phyloP scores from a whole-genome alignment of 2,888 invertebrate species.

The Drosophila yooni region DNA sequence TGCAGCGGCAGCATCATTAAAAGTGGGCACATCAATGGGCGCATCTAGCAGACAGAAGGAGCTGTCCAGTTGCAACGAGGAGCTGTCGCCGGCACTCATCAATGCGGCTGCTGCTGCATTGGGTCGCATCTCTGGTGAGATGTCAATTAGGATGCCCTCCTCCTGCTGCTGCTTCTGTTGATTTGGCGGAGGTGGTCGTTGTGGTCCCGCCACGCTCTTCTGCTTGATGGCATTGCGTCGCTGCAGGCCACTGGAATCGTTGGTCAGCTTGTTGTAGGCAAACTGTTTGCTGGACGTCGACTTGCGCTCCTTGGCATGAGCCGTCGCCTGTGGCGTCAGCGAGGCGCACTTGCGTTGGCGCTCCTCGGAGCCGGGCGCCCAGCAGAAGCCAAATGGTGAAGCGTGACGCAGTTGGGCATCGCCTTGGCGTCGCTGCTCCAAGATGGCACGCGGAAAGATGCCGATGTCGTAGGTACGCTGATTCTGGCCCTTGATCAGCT shows the following conservation, averaged over 20 bases:
- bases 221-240: slow-evolving; percentile 69
- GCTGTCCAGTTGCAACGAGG: slow-evolving; percentile 80
- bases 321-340: slow-evolving; percentile 35
- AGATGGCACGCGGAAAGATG: slow-evolving; percentile 90
- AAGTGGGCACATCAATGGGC: slow-evolving; percentile 89
- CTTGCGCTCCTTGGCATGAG: slow-evolving; percentile 83
- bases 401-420: slow-evolving; percentile 90
- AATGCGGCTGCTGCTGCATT: slow-evolving; percentile 11
- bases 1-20: slow-evolving; percentile 48
- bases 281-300: slow-evolving; percentile 89
- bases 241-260: slow-evolving; percentile 86
- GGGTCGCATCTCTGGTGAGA: slow-evolving; percentile 86
- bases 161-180: slow-evolving; percentile 73
- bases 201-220: slow-evolving; percentile 76
- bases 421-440: slow-evolving; percentile 89
- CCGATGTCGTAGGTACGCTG: slow-evolving; percentile 95
- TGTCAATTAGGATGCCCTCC: slow-evolving; percentile 91
- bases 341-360: slow-evolving; percentile 85
- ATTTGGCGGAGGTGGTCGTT: slow-evolving; percentile 81
- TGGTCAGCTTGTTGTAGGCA: slow-evolving; percentile 92
- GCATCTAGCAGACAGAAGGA: slow-evolving; percentile 89
- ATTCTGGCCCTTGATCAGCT: slow-evolving; percentile 98
- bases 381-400: slow-evolving; percentile 90
- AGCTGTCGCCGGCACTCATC: slow-evolving; percentile 59
- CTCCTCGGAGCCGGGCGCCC: slow-evolving; percentile 86